phyloP scores from a whole-genome alignment of 1,140 invertebrate species.

The Olivierus martensii region DNA sequence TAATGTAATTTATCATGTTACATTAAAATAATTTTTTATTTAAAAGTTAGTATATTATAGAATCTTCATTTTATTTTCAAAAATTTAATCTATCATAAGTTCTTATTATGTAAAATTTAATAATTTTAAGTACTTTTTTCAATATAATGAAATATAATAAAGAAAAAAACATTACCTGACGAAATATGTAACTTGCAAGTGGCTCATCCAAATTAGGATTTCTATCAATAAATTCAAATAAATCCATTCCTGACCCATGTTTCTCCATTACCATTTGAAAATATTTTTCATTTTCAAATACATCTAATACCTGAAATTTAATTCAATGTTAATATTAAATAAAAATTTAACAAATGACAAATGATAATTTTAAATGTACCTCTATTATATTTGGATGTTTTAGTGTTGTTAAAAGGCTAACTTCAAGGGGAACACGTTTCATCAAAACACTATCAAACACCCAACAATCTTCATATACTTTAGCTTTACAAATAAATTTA shows the following conservation, averaged over 20 bases:
- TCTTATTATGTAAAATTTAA: no score
- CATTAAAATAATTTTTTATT: no score
- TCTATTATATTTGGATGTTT: conserved; percentile 54
- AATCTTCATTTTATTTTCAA: no score
- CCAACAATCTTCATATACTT: conserved; percentile 54
- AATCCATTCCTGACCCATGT: conserved; percentile 60
- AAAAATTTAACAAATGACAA: not conserved
- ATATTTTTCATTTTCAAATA: conserved; percentile 54
- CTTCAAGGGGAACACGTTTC: conserved; percentile 46
- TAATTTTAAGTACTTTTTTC: no score
- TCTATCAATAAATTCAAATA: conserved; percentile 64
- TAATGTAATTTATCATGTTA: no score
- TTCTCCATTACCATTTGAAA: conserved; percentile 68
- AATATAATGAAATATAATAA: no score
- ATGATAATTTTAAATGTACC: conserved; percentile 15
- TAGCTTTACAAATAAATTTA: conserved; percentile 55
- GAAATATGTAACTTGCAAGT: conserved; percentile 55
- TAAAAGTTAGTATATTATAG: no score
- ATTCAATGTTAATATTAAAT: not conserved
- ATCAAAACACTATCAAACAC: conserved; percentile 39
- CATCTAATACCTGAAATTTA: conserved; percentile 43
- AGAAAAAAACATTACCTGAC: conserved; percentile 53
- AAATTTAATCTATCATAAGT: no score
- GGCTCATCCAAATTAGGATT: conserved; percentile 50
- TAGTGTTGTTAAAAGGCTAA: conserved; percentile 46